A percentile compares a stretch with the other conserved stretches of the same genome.
Conservation (phyloP, 37 sponge, comb jelly and placozoan genomes). For the Spongilla lacustris region DNA sequence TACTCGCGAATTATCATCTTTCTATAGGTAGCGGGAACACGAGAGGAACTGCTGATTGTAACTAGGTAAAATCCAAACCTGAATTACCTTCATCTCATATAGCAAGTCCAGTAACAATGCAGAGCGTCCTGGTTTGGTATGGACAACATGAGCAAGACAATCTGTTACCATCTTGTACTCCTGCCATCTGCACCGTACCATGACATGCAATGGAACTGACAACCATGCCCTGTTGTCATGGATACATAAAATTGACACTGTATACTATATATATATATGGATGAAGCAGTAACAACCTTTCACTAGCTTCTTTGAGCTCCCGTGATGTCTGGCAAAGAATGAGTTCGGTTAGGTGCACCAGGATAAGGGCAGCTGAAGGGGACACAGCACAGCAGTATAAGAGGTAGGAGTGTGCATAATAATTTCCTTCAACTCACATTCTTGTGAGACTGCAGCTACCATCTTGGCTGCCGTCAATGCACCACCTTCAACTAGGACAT, state of each 20-base stretch:
- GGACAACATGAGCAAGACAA: constrained; percentile 9
- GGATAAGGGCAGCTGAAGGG: constrained; percentile 5
- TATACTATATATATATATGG: neutral
- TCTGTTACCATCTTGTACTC: constrained; percentile 12
- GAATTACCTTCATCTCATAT: neutral
- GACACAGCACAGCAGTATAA: neutral
- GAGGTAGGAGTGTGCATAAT: neutral
- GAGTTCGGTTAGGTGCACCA: constrained; percentile 22
- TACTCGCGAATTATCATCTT: constrained; percentile 2
- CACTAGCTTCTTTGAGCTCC: neutral
- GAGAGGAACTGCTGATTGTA: neutral
- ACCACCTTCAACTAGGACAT: constrained; percentile 20
- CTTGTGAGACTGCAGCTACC: constrained; percentile 16
- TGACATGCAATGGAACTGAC: constrained; percentile 18
- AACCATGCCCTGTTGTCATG: constrained; percentile 47
- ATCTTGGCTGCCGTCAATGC: constrained; percentile 26
- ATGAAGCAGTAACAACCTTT: constrained; percentile 1
- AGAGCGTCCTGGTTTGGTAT: neutral
- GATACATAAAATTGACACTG: neutral
- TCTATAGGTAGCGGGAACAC: constrained; percentile 2
- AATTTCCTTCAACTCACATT: constrained; percentile 19
- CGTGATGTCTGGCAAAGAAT: constrained; percentile 10
- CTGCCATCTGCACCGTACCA: constrained; percentile 23
- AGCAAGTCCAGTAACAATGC: constrained; percentile 11
- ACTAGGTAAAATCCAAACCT: neutral